Base-by-base conservation (phyloP, 2,113 vertebrate genomes). In the Ictalurus punctatus region DNA sequence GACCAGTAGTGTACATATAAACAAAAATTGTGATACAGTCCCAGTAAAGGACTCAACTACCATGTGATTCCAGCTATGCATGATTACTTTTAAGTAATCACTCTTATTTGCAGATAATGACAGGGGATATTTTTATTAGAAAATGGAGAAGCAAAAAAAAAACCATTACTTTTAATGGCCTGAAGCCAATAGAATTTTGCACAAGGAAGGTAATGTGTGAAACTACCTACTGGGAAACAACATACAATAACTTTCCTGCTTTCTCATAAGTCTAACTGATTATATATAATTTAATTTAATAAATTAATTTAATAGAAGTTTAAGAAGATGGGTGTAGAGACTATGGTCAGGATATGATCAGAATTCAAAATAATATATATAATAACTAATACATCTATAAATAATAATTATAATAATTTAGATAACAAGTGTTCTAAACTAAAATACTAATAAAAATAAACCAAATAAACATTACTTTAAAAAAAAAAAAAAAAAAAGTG, bases 41-140 rank as follows among this genome's bases (percentile, higher is more conserved):
- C 4, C 27, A 80, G 12, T 54, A 27, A n/a, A 16, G 27, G 73
- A 48, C 40, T 25, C 0, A n/a, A 16, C 14, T 30, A 52, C n/a
- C 76, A 52, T 54, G 12, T 54, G 14, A 80, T 54, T 54, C 25
- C 23, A 48, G 23, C 4, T 27, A 48, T 48, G 63, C 10, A 65
- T 19, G 71, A 74, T 40, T 78, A 78, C 44, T 56, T 56, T 56
- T 17, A 30, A 21, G 3, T 30, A 80, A 19, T 30, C 27, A 56
- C 19, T 30, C 37, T 17, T 63, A 65, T 13, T 44, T 48, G 37
- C 37, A n/a, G 37, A 27, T n/a, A 40, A 44, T 17, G 59, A 56
- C 10, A 54, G 34, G 86, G 37, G 16, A 78, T 54, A 2, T 27
- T 79, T 85, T 78, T 85, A 87, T 82, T 87, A 34, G 80, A 83